phyloP scores from a whole-genome alignment of 2,797 vertebrate genomes.

The Anguilla megastoma region DNA sequence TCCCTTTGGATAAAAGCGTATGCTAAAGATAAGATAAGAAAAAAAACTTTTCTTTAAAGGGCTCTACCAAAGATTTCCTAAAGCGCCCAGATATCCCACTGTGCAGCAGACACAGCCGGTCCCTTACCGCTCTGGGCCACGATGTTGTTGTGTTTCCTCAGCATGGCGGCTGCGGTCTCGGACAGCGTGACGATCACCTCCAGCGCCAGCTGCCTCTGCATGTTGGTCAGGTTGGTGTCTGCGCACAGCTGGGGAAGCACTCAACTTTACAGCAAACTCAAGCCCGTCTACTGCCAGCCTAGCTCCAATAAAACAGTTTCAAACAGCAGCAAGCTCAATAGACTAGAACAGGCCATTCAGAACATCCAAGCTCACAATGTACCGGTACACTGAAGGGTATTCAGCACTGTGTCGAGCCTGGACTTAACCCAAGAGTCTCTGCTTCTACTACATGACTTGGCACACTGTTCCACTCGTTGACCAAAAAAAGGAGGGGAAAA shows the following conservation, averaged over 20 bases:
- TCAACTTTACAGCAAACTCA: background rate
- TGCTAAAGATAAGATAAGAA: no score
- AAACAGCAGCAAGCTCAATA: background rate
- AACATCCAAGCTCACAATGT: no score
- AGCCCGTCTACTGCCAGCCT: background rate
- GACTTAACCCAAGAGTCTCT: no score
- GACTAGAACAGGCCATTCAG: background rate
- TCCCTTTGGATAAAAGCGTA: no score
- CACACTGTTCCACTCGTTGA: no score
- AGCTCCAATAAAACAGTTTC: background rate
- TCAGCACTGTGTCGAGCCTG: no score
- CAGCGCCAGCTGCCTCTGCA: slow-evolving; percentile 93
- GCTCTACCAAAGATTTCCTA: background rate
- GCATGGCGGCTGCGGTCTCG: slow-evolving; percentile 95
- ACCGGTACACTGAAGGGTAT: no score
- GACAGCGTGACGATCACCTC: slow-evolving; percentile 98
- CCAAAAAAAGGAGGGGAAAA: no score
- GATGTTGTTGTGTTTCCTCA: slow-evolving; percentile 91
- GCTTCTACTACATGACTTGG: no score
- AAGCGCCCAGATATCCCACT: no score
- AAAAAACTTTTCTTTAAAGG: background rate
- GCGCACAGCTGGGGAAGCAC: slow-evolving; percentile 80
- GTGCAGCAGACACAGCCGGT: background rate
- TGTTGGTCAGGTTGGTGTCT: slow-evolving; percentile 89
- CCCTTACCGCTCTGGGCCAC: slow-evolving; percentile 90